Conservation (phyloP, 2,888 invertebrate species). For the Habroteleia sp. region DNA sequence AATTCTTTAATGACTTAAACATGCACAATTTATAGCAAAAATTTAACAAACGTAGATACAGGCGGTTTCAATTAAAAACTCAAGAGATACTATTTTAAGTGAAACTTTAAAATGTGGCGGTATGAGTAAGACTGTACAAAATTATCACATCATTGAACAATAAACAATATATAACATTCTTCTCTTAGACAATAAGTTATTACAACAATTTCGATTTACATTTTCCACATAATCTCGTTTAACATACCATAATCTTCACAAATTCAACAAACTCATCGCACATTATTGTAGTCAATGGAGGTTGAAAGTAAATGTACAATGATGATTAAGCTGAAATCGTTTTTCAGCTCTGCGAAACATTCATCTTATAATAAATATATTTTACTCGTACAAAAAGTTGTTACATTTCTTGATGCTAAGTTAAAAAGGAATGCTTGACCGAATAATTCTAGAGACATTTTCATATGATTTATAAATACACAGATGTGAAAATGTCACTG, state of each 20-base stretch:
- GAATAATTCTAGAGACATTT: too few relatives aligned
- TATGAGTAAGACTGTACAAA: constrained; percentile 8
- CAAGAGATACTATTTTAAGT: constrained; percentile 3
- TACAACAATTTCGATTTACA: constrained; percentile 20
- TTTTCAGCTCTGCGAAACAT: neutral
- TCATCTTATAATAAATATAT: too few relatives aligned
- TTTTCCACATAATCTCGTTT: constrained; percentile 21
- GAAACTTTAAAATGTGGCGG: neutral
- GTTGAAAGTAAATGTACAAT: constrained; percentile 5
- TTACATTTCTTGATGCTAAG: too few relatives aligned
- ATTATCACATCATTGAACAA: neutral
- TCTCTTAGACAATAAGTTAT: constrained; percentile 3
- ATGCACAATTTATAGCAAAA: too few relatives aligned
- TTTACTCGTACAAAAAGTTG: too few relatives aligned
- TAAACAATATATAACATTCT: constrained; percentile 9
- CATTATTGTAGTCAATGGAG: neutral
- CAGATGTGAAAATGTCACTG: neutral
- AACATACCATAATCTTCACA: constrained; percentile 18
- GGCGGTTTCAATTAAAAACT: constrained; percentile 1
- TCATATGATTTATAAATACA: too few relatives aligned
- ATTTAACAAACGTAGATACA: too few relatives aligned
- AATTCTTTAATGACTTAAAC: neutral
- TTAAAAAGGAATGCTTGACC: too few relatives aligned
- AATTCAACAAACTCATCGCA: neutral
- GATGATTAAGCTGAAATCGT: neutral